phyloP scores from a whole-genome alignment of 2,797 vertebrate genomes.

The Pseudochaenichthys georgianus region DNA sequence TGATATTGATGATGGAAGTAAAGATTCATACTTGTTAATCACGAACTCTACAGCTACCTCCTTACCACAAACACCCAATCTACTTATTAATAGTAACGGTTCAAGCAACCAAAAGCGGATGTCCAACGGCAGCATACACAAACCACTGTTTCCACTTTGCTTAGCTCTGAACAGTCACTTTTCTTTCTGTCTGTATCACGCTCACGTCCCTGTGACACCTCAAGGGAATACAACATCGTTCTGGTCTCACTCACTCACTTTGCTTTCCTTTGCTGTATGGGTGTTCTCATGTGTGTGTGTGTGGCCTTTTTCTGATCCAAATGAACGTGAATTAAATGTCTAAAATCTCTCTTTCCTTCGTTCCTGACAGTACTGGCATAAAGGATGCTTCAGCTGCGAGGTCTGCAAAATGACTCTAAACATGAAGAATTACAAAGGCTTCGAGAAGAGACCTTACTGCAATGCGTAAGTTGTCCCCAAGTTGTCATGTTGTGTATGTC shows the following conservation, averaged over 20 bases:
- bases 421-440: conserved; percentile 99
- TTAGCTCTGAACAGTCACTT: conserved; percentile 28
- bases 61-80: accelerated
- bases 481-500: conserved; percentile 28
- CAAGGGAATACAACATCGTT: conserved; percentile 36
- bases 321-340: conserved; percentile 11
- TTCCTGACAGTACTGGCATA: conserved; percentile 94
- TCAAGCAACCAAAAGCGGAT: conserved; percentile 17
- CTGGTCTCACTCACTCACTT: conserved; percentile 27
- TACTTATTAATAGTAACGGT: conserved; percentile 20
- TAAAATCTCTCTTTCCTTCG: conserved; percentile 3
- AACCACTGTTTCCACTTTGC: conserved; percentile 33
- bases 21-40: not conserved
- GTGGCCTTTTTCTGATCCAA: not conserved
- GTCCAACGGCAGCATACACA: conserved; percentile 5
- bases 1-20: not conserved
- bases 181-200: conserved; percentile 21
- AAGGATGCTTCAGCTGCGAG: conserved; percentile 98
- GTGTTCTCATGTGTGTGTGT: not conserved
- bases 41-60: not conserved
- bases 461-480: conserved; percentile 91
- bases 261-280: not conserved
- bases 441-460: conserved; percentile 98
- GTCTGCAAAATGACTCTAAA: conserved; percentile 99
- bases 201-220: conserved; percentile 13